Base-by-base conservation (phyloP, 2,888 invertebrate species). In the Nymphalis urticae region DNA sequence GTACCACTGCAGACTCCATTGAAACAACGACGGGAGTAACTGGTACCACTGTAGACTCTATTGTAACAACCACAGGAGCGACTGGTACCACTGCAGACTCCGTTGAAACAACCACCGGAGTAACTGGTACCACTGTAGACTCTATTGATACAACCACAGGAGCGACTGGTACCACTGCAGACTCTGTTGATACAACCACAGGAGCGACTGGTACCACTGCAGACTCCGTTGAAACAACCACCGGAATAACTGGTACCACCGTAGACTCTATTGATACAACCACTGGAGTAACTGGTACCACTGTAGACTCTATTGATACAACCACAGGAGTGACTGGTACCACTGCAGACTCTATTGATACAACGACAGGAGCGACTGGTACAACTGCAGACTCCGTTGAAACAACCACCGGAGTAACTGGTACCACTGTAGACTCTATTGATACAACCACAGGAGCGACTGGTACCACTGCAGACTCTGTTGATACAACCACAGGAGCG, bases 361-460 rank as follows among this genome's bases (percentile, higher is more conserved):
- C 36, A 7, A 36, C 36, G 8, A 7, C 8, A 8, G 36, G 36
- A 1, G 36, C 8, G 8, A 8, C 36, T 36, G 36, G 36, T 9
- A 36, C 36, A 5, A 27, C 21, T 24, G 24, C 0, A 1, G 16
- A n/a, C 5, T 16, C 54, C 5, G 9, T 19, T 27, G 36, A 58
- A 0, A n/a, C 36, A n/a, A 58, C 58, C 1, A 36, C 42, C 2
- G 16, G 16, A 54, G 16, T 10, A 1, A 3, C 16, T 5, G 7
- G 56, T n/a, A 72, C 66, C 48, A 62, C 67, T 58, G 56, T 51
- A 36, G 68, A 59, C 9, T 60, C 60, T 21, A 21, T 21, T 21
- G 21, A 21, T 1, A 1, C 21, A 21, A 21, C 21, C 1, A 21
- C 21, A 2, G 21, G 21, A 21, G 21, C 2, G 21, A 21, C 21